Conservation (phyloP, 1,140 invertebrate genomes). For the Diachasma alloeum region DNA sequence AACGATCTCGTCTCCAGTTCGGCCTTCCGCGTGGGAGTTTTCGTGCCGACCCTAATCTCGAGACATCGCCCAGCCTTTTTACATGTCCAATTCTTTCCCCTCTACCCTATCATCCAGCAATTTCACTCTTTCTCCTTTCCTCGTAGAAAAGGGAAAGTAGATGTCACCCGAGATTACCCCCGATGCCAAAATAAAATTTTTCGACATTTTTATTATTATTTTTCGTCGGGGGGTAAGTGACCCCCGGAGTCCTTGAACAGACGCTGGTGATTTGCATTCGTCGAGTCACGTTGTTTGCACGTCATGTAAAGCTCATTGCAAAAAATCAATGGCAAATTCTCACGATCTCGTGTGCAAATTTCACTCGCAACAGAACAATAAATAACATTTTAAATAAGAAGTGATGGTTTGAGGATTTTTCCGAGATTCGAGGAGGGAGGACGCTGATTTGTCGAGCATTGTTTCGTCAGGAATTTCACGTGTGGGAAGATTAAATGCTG, state of each 20-base stretch:
- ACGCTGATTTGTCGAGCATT: slow-evolving; percentile 12
- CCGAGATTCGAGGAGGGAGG: neutral
- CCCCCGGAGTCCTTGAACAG: neutral
- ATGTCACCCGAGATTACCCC: neutral
- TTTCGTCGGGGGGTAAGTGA: neutral
- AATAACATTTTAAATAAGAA: neutral
- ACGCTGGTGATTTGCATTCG: neutral
- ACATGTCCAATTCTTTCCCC: neutral
- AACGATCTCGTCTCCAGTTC: neutral
- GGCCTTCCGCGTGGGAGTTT: neutral
- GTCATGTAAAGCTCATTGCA: neutral
- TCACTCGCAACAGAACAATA: neutral
- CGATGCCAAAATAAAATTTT: neutral
- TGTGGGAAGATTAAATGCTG: slow-evolving; percentile 22
- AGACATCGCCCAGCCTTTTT: neutral
- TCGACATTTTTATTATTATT: neutral
- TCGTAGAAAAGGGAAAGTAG: neutral
- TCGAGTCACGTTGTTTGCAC: neutral
- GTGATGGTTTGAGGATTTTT: neutral
- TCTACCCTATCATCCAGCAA: neutral
- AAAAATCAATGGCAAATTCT: neutral
- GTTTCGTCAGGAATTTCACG: neutral
- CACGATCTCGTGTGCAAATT: neutral
- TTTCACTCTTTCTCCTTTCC: neutral
- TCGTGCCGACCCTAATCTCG: neutral